phyloP scores from a whole-genome alignment of 1,140 invertebrate genomes.

The Gonioctena quinquepunctata region DNA sequence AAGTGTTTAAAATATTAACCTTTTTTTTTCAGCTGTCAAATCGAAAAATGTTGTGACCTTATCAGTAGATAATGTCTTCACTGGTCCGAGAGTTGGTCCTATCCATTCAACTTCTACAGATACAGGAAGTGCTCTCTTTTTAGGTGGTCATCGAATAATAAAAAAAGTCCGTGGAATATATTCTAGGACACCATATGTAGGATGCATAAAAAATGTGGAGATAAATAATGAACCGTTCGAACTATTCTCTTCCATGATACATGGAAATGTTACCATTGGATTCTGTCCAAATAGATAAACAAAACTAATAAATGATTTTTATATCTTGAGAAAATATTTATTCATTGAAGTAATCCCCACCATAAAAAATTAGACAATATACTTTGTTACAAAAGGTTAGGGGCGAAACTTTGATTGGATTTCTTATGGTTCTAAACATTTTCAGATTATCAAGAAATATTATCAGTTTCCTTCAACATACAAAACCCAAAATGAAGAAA shows the following conservation, averaged over 20 bases:
- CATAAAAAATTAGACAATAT: no score
- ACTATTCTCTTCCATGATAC: conserved; percentile 64
- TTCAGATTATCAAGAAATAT: no score
- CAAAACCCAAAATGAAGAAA: no score
- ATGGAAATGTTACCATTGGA: conserved; percentile 70
- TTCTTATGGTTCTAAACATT: no score
- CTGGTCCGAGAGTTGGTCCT: conserved; percentile 68
- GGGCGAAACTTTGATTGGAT: no score
- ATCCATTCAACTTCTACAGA: conserved; percentile 70
- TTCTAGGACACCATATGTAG: conserved; percentile 74
- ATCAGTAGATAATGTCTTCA: conserved; percentile 75
- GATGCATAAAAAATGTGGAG: conserved; percentile 78
- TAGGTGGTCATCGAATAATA: conserved; percentile 82
- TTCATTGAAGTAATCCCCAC: no score
- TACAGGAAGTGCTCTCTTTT: conserved; percentile 83
- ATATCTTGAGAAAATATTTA: no score
- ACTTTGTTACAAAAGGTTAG: no score
- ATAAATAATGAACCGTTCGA: conserved; percentile 64
- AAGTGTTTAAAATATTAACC: no score
- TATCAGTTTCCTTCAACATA: no score
- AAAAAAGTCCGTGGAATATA: conserved; percentile 60
- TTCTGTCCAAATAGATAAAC: conserved; percentile 65
- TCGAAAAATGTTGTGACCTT: conserved; percentile 81
- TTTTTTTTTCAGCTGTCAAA: conserved; percentile 73
- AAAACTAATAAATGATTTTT: background rate